Conservation (phyloP, 2,888 invertebrate genomes). For the Ptychoptera albimana region DNA sequence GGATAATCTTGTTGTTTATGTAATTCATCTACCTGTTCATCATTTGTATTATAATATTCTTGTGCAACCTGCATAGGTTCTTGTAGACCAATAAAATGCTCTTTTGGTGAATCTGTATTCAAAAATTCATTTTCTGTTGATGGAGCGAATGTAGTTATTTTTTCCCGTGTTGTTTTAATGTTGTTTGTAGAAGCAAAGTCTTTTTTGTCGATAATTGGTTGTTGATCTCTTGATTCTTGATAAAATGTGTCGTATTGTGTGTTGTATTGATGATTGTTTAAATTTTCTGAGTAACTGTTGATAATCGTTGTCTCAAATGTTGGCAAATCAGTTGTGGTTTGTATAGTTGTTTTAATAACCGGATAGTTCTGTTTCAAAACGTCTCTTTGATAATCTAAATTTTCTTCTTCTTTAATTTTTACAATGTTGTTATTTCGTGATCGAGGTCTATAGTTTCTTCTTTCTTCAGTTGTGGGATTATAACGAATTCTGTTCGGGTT, state of each 20-base stretch:
- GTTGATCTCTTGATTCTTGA: constrained; percentile 13
- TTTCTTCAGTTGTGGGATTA: constrained; percentile 27
- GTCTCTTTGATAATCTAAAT: constrained; percentile 44
- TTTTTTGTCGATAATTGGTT: constrained; percentile 5
- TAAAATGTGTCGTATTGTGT: constrained; percentile 4
- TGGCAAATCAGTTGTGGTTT: constrained; percentile 16
- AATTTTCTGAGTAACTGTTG: constrained; percentile 7
- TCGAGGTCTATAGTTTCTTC: constrained; percentile 17
- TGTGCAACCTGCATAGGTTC: constrained; percentile 30
- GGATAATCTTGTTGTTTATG: constrained; percentile 36
- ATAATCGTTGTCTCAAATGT: neutral
- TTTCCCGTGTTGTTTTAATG: constrained; percentile 22
- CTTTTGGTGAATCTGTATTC: neutral
- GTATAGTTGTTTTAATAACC: constrained; percentile 31
- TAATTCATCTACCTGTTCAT: constrained; percentile 27
- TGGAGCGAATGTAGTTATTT: constrained; percentile 23
- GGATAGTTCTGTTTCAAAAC: constrained; percentile 47
- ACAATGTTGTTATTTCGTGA: constrained; percentile 12
- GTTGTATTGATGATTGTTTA: constrained; percentile 10
- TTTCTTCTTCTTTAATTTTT: constrained; percentile 19
- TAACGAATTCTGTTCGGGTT: constrained; percentile 30
- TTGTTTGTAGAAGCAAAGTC: constrained; percentile 17
- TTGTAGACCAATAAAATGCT: constrained; percentile 19
- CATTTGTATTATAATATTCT: constrained; percentile 25
- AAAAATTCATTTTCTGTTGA: constrained; percentile 17